Evolutionary conservation across 37 sponge, comb jelly and placozoan species (phyloP), one percentile per base, ranked within the genome.

Genomic region (Halisarca cf. caerulea): DNA sequence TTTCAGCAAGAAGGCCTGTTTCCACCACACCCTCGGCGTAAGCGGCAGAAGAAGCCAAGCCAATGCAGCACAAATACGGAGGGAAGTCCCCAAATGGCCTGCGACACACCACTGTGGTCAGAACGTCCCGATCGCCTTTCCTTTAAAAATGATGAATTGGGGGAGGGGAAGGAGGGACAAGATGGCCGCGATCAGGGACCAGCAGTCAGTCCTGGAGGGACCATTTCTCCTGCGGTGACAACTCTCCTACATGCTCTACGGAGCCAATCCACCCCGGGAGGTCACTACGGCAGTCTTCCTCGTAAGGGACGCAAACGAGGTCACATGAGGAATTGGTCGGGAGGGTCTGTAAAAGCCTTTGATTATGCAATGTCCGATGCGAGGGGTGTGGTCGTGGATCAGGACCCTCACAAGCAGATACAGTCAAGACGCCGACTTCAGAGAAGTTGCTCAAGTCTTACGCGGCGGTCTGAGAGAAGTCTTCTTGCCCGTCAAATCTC

Each of bases 201-300:
- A 25, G 80, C 85, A 7, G 34, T 85, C 33, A 81, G 66, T 21
- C 90, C 85, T 8, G 82, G 84, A 0, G 90, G 90, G 0, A 86
- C 45, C 39, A 32, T 81, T 8, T 81, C 90, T 41, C 90, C 85
- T 23, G 75, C 54, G 54, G 90, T 89, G 54, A 51, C 61, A 15
- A 61, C 71, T 25, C 42, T 89, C 34, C 36, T 89, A 2, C 57
- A 81, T 41, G 77, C 38, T 18, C 21, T 74, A 21, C 77, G 77
- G 2, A 36, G 38, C 25, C 42, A 23, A 15, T 74, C 77, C 21
- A 36, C 77, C 24, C 77, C 77, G 9, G 15, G 64, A 20, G 42
- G 45, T 44, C 34, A 34, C 14, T 68, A 68, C 30, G 69, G 69
- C 30, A 74, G 77, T 44, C 25, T 74, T 2, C 77, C 42, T 7